Evolutionary conservation across 2,113 vertebrate species (phyloP).

Genomic region (Zosterops borbonicus): DNA sequence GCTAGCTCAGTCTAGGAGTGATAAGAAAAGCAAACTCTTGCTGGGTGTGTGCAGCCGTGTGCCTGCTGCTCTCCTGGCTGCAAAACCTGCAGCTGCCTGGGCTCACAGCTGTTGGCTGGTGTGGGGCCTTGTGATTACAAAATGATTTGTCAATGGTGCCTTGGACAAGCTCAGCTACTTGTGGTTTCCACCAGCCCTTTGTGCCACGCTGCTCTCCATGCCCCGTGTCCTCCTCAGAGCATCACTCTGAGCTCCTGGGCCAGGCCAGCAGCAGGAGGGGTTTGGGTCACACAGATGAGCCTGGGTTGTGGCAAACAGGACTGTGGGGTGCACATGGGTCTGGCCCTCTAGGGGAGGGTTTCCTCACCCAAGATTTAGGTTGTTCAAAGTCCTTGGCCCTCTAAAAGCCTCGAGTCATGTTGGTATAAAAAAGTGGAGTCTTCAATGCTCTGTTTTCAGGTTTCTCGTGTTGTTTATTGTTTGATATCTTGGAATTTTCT

Average conservation of each 20-base stretch:
- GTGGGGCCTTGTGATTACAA: background rate
- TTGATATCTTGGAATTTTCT: too few species aligned
- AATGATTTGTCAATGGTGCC: background rate
- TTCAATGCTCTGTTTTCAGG: too few species aligned
- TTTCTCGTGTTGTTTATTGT: too few species aligned
- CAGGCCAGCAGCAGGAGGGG: rapidly evolving
- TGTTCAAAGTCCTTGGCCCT: too few species aligned
- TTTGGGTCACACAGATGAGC: background rate
- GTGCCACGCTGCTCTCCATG: background rate
- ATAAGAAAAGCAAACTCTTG: background rate
- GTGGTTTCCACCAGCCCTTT: rapidly evolving
- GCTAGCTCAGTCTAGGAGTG: background rate
- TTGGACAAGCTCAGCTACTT: rapidly evolving
- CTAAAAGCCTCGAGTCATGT: too few species aligned
- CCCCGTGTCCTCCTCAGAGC: rapidly evolving
- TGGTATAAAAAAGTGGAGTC: too few species aligned
- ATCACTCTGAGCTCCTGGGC: rapidly evolving
- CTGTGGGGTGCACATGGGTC: rapidly evolving
- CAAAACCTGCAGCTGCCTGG: background rate
- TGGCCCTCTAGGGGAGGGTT: too few species aligned
- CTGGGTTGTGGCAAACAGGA: background rate
- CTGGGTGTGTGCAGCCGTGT: background rate
- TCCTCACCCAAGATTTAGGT: too few species aligned
- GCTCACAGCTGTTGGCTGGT: background rate
- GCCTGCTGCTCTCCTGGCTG: background rate